Conservation (phyloP, 1,140 invertebrate genomes). For the Nebria ingens region DNA sequence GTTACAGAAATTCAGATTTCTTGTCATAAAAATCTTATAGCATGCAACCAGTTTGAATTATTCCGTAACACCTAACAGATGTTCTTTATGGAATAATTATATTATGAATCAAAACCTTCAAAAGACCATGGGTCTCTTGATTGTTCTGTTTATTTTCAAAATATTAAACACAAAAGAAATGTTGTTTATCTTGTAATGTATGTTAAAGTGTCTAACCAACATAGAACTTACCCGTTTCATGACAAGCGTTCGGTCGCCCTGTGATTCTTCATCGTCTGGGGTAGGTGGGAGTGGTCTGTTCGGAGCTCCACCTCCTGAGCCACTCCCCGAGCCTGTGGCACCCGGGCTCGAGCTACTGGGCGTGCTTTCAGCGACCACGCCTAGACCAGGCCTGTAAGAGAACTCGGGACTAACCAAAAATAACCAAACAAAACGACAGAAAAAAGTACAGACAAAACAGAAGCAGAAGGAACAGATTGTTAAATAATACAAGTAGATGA, state of each 20-base stretch:
- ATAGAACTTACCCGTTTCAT: slow-evolving; percentile 68
- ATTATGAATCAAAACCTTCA: too few relatives aligned
- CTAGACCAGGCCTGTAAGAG: slow-evolving; percentile 71
- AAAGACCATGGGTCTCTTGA: too few relatives aligned
- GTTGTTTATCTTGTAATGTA: too few relatives aligned
- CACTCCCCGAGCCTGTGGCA: slow-evolving; percentile 35
- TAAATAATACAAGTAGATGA: background rate
- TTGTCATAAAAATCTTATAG: too few relatives aligned
- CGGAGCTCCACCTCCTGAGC: slow-evolving; percentile 60
- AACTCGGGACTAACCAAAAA: slow-evolving; percentile 62
- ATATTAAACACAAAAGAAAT: too few relatives aligned
- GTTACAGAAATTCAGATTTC: too few relatives aligned
- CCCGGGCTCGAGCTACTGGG: slow-evolving; percentile 34
- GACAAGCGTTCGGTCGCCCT: slow-evolving; percentile 78
- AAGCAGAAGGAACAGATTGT: slow-evolving; percentile 3
- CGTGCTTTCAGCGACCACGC: slow-evolving; percentile 40
- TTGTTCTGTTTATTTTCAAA: too few relatives aligned
- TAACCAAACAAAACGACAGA: slow-evolving; percentile 32
- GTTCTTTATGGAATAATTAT: too few relatives aligned
- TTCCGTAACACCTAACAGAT: too few relatives aligned
- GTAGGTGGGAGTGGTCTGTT: slow-evolving; percentile 88
- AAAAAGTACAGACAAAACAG: slow-evolving; percentile 22
- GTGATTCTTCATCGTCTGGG: slow-evolving; percentile 74
- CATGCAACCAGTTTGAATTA: too few relatives aligned
- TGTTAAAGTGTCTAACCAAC: too few relatives aligned